Conservation (phyloP, 2,888 invertebrate genomes). For the Itoplectis maculator region DNA sequence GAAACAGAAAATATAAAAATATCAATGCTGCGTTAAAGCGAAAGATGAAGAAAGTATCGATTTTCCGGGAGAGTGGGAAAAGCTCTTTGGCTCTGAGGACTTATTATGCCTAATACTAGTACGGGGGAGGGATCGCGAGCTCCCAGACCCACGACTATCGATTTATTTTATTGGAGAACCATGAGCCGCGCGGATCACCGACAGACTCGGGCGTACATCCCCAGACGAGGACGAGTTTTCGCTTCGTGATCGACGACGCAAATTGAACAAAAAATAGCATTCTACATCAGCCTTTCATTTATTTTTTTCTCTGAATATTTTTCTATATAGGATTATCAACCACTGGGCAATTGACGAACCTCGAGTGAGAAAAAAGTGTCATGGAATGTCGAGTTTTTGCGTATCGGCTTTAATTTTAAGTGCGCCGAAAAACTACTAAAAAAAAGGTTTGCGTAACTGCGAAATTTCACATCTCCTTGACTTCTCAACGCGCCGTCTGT, state of each 20-base stretch:
- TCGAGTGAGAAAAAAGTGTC: background rate
- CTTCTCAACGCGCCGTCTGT: background rate
- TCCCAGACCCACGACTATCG: constrained; percentile 49
- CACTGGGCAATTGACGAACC: too few relatives aligned
- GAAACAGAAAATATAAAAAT: background rate
- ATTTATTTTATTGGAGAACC: constrained; percentile 66
- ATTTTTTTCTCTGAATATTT: too few relatives aligned
- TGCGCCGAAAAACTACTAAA: background rate
- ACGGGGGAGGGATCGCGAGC: constrained; percentile 19
- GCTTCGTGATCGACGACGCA: background rate
- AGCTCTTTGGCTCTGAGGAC: constrained; percentile 3
- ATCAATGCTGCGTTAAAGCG: constrained; percentile 11
- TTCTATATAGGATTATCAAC: too few relatives aligned
- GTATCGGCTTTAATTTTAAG: background rate
- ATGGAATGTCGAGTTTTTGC: too few relatives aligned
- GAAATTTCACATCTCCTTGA: constrained; percentile 36
- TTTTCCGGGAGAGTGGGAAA: constrained; percentile 2
- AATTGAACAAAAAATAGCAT: background rate
- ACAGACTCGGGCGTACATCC: constrained; percentile 6
- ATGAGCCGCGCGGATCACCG: constrained; percentile 24
- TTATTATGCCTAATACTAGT: constrained; percentile 17
- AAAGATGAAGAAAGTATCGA: constrained; percentile 23
- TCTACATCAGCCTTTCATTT: background rate
- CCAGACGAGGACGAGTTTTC: constrained; percentile 1
- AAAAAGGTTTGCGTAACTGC: constrained; percentile 37